A percentile compares a stretch with the other conserved stretches of the same genome.
Conservation (phyloP, 1,140 invertebrate species). For the Phymorhynchus buccinoides region DNA sequence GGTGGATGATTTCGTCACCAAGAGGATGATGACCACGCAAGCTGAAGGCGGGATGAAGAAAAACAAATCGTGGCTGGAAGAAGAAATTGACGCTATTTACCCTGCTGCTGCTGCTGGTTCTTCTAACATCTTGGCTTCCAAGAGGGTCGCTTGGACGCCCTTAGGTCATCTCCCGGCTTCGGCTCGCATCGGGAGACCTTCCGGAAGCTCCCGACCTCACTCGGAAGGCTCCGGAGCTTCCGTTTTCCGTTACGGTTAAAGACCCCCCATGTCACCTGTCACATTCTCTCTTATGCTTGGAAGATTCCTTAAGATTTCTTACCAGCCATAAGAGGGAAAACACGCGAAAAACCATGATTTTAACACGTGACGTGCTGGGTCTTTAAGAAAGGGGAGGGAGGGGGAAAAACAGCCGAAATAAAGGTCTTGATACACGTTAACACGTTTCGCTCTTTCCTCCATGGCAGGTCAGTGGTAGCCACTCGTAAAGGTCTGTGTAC, state of each 20-base stretch:
- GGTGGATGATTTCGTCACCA: neutral
- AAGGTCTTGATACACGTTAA: too few species aligned
- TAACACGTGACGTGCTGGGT: too few species aligned
- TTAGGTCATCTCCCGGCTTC: constrained; percentile 36
- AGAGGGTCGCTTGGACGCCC: constrained; percentile 1
- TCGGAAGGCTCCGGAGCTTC: neutral
- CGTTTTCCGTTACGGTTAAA: constrained; percentile 27
- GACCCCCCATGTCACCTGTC: too few species aligned
- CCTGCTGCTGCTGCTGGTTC: neutral
- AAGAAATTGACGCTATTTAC: neutral
- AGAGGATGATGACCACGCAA: neutral
- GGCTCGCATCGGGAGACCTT: neutral
- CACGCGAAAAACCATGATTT: too few species aligned
- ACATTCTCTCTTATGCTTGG: too few species aligned
- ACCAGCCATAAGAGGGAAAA: too few species aligned
- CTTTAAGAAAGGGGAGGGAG: too few species aligned
- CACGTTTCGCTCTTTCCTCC: too few species aligned
- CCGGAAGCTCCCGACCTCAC: neutral
- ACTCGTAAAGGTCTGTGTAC: too few species aligned
- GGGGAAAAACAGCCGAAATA: too few species aligned
- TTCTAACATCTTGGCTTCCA: neutral
- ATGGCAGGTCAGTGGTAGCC: too few species aligned
- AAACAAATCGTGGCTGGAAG: neutral
- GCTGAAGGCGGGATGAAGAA: neutral
- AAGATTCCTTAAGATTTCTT: too few species aligned